Evolutionary conservation across 2,797 vertebrate species (phyloP).

Genomic region (Acanthiza pusilla): DNA sequence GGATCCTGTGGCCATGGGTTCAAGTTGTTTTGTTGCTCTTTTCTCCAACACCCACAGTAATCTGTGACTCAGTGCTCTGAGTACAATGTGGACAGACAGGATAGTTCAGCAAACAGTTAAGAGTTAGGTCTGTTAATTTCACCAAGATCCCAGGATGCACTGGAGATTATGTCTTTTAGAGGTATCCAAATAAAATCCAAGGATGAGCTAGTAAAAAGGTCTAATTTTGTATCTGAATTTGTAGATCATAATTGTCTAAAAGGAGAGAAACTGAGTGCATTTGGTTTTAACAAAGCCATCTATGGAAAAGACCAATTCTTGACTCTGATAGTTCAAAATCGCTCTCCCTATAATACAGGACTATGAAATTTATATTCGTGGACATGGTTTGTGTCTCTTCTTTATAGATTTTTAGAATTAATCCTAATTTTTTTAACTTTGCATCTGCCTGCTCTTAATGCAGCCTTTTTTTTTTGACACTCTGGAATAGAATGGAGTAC

Average conservation of each 20-base stretch:
- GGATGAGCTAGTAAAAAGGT: background rate
- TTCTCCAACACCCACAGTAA: accelerated
- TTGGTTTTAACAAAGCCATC: background rate
- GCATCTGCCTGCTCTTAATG: background rate
- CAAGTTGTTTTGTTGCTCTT: background rate
- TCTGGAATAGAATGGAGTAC: background rate
- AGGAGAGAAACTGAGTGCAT: background rate
- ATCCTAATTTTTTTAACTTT: background rate
- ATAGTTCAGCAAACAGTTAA: background rate
- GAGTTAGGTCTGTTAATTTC: background rate
- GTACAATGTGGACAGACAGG: background rate
- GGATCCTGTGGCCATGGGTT: background rate
- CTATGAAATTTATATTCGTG: background rate
- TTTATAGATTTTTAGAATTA: background rate
- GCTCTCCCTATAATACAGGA: background rate
- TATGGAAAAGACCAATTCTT: background rate
- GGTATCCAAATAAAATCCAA: background rate
- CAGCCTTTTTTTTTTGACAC: background rate
- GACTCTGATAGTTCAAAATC: background rate
- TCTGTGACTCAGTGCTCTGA: background rate
- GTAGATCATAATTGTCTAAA: background rate
- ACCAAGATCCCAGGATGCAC: background rate
- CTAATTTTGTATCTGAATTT: background rate
- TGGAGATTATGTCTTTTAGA: background rate
- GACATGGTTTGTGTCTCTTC: background rate